These are phyloP conservation scores for Tympanuchus pallidicinctus DNA, from an alignment of 2,113 vertebrate genomes.

Conservation along the genomic window DNA sequence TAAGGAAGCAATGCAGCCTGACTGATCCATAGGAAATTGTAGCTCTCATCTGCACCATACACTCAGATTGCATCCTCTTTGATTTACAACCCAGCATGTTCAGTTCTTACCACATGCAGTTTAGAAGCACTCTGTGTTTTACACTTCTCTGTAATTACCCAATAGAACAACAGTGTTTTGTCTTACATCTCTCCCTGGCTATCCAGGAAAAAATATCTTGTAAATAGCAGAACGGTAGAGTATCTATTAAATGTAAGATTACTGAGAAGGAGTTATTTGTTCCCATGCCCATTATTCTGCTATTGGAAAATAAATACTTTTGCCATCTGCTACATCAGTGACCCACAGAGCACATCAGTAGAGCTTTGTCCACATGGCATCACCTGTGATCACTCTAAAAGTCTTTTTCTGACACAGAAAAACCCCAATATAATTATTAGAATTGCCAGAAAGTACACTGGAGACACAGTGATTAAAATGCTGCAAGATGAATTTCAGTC, in stretches of 20 bases:
- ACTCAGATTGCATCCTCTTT: neutral
- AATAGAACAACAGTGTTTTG: neutral
- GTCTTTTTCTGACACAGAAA: constrained; percentile 10
- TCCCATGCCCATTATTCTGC: neutral
- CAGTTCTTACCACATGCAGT: neutral
- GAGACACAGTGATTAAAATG: constrained; percentile 8
- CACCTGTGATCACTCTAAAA: neutral
- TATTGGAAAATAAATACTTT: neutral
- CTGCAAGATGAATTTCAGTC: constrained; percentile 42
- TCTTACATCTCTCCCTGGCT: neutral
- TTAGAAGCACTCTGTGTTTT: neutral
- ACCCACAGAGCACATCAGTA: neutral
- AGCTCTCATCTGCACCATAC: neutral
- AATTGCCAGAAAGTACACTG: rapidly evolving
- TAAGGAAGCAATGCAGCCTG: neutral
- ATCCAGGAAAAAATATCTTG: neutral
- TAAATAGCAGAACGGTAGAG: neutral
- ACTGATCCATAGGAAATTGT: neutral
- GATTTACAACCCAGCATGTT: neutral
- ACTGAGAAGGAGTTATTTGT: neutral
- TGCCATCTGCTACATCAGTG: neutral
- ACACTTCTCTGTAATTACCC: neutral
- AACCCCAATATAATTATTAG: neutral
- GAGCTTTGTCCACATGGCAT: neutral
- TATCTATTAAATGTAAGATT: neutral